phyloP scores from a whole-genome alignment of 2,888 invertebrate genomes.

The Pyrrhia umbra region DNA sequence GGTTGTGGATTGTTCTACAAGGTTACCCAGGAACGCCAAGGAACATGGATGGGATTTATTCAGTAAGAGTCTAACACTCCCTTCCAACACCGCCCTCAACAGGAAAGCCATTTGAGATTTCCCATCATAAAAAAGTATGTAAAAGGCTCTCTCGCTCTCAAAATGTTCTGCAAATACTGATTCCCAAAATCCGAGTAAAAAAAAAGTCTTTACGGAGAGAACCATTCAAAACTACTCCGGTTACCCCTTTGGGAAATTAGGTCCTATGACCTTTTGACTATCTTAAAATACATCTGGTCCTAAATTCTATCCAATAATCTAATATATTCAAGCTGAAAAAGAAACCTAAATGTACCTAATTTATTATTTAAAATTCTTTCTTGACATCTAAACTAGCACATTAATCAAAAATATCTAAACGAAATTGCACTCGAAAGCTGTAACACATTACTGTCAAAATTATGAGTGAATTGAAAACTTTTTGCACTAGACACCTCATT shows the following conservation, averaged over 20 bases:
- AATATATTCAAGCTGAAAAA: constrained; percentile 15
- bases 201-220: constrained; percentile 34
- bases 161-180: constrained; percentile 24
- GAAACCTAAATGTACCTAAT: not conserved
- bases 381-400: not conserved
- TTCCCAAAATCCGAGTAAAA: constrained; percentile 31
- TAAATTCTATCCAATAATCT: constrained; percentile 48
- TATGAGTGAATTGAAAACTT: constrained; percentile 1
- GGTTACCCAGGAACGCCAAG: too few relatives aligned
- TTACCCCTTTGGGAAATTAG: constrained; percentile 60
- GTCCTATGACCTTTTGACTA: constrained; percentile 51
- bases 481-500: constrained; percentile 8
- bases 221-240: constrained; percentile 59
- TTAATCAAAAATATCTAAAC: constrained; percentile 8
- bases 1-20: too few relatives aligned
- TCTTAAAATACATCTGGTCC: constrained; percentile 50
- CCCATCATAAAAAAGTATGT: too few relatives aligned
- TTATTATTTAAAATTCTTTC: constrained; percentile 2
- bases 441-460: constrained; percentile 5
- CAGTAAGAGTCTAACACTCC: too few relatives aligned
- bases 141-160: constrained; percentile 3
- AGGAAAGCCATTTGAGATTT: too few relatives aligned
- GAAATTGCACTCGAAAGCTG: not conserved
- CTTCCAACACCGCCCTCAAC: too few relatives aligned
- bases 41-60: too few relatives aligned